Evolutionary conservation across 2,113 vertebrate genomes (phyloP).

Genomic region (Pampusana beccarii): DNA sequence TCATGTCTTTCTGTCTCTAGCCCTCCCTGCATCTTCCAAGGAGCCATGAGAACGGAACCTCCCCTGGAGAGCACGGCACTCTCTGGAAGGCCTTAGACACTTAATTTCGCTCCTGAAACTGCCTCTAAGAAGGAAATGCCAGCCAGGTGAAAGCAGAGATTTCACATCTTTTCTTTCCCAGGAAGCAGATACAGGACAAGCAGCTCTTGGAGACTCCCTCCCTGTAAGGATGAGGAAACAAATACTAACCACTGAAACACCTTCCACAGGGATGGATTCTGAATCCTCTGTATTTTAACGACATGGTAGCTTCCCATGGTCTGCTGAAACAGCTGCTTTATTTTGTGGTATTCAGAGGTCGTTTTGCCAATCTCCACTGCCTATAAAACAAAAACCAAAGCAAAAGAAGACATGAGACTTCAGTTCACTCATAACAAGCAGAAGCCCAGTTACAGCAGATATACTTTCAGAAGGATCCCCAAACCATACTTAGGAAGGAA

Average conservation of each 20-base stretch:
- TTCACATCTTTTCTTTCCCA: not conserved
- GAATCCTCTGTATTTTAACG: slow-evolving; percentile 80
- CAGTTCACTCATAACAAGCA: accelerated
- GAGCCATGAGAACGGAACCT: not conserved
- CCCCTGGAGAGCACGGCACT: not conserved
- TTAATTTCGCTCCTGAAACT: not conserved
- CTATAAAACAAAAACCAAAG: slow-evolving; percentile 64
- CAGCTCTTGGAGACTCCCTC: not conserved
- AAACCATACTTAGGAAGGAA: not conserved
- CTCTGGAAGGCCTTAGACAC: not conserved
- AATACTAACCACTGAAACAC: slow-evolving; percentile 86
- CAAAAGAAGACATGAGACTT: not conserved
- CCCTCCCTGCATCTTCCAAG: not conserved
- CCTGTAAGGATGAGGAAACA: not conserved
- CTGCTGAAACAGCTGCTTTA: slow-evolving; percentile 72
- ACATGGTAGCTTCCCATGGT: slow-evolving; percentile 80
- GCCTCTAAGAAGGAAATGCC: not conserved
- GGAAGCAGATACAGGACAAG: not conserved
- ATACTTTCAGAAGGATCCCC: not conserved
- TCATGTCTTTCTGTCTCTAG: not conserved
- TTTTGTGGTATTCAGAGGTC: slow-evolving; percentile 58
- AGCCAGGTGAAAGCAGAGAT: not conserved
- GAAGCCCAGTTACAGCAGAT: not conserved
- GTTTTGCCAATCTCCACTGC: slow-evolving; percentile 59
- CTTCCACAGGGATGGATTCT: slow-evolving; percentile 84